Conservation (phyloP, 2,888 invertebrate species). For the Ormyrus nitidulus region DNA sequence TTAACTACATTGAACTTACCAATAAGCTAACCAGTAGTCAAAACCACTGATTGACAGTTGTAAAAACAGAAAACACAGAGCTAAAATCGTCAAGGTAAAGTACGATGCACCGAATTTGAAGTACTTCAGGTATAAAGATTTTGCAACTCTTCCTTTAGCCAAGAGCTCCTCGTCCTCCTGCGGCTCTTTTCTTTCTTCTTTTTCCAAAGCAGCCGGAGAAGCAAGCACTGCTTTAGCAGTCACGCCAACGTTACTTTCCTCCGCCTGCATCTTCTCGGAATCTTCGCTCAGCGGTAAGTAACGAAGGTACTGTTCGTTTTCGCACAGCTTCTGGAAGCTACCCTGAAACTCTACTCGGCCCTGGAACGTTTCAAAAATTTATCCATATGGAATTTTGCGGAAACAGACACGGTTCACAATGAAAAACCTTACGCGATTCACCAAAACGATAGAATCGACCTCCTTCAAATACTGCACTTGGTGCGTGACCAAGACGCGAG, state of each 20-base stretch:
- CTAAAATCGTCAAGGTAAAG: constrained; percentile 77
- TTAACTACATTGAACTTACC: constrained; percentile 77
- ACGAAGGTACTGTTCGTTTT: constrained; percentile 68
- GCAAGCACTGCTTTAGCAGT: not conserved
- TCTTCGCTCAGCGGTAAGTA: constrained; percentile 2
- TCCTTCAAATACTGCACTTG: constrained; percentile 82
- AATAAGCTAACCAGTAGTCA: constrained; percentile 87
- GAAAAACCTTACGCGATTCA: constrained; percentile 64
- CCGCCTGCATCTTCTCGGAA: not conserved
- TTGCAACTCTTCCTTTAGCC: constrained; percentile 81
- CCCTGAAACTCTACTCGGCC: constrained; percentile 80
- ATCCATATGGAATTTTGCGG: not conserved
- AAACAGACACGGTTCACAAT: constrained; percentile 63
- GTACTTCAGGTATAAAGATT: constrained; percentile 82
- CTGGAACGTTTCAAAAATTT: constrained; percentile 69
- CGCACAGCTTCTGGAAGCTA: constrained; percentile 78
- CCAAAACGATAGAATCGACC: constrained; percentile 65
- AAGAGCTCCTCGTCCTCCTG: constrained; percentile 80
- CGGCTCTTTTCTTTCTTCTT: constrained; percentile 69
- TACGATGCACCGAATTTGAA: constrained; percentile 83
- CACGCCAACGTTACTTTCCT: not conserved
- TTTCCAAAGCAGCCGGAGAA: not conserved
- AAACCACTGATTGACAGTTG: constrained; percentile 83
- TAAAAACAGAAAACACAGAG: constrained; percentile 80
- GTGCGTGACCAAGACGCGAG: constrained; percentile 86